These are phyloP conservation scores for Theretra japonica DNA, from an alignment of 2,888 invertebrate species.

Conservation along the genomic window DNA sequence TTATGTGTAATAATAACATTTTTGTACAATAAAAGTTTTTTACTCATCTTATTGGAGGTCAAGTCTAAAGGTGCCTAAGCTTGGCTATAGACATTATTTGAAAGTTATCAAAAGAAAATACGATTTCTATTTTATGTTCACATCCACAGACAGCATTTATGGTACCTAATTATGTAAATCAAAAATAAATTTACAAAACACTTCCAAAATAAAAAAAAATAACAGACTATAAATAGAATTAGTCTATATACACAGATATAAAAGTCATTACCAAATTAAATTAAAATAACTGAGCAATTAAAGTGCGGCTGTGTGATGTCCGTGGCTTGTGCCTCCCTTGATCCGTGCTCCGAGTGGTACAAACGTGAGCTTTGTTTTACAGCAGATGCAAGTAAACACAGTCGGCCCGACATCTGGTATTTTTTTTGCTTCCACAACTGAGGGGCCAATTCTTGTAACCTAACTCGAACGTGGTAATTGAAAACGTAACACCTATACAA, in stretches of 20 bases:
- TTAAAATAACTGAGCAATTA: slow-evolving; percentile 20
- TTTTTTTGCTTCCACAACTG: slow-evolving; percentile 73
- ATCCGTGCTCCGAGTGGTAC: slow-evolving; percentile 51
- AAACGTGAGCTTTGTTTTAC: slow-evolving; percentile 76
- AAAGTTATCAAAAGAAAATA: too few species aligned
- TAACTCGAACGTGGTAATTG: slow-evolving; percentile 35
- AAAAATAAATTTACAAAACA: too few species aligned
- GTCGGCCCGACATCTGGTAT: slow-evolving; percentile 76
- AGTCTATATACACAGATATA: neutral
- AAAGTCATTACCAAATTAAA: slow-evolving; percentile 10
- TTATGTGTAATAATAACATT: too few species aligned
- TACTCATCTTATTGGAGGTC: too few species aligned
- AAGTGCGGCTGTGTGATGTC: slow-evolving; percentile 10
- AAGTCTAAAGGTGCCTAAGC: too few species aligned
- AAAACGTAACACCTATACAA: neutral
- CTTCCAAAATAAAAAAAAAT: neutral
- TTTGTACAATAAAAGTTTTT: too few species aligned
- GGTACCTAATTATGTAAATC: too few species aligned
- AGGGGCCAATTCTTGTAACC: slow-evolving; percentile 51
- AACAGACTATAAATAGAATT: neutral
- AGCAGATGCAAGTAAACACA: slow-evolving; percentile 80
- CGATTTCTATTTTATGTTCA: too few species aligned
- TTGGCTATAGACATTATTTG: too few species aligned
- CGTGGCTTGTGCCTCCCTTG: slow-evolving; percentile 53
- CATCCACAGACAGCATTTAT: too few species aligned